phyloP scores from a whole-genome alignment of 2,888 invertebrate genomes.

The Neelides folsomi region DNA sequence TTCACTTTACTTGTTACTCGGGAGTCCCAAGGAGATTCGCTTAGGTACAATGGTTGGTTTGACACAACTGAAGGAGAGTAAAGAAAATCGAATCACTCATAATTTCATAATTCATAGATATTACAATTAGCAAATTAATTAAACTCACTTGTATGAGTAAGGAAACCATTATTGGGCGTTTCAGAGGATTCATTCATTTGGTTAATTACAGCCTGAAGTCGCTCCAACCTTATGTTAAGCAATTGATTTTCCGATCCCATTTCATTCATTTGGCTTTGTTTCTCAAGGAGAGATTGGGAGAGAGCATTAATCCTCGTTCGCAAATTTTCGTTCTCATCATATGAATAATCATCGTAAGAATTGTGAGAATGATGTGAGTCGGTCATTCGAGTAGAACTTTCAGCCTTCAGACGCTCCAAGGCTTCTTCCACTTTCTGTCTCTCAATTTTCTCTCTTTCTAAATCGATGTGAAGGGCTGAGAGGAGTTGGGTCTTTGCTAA shows the following conservation, averaged over 20 bases:
- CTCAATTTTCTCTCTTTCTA: constrained; percentile 28
- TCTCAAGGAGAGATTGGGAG: constrained; percentile 31
- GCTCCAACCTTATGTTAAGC: constrained; percentile 28
- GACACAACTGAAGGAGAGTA: constrained; percentile 44
- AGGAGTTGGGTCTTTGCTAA: constrained; percentile 27
- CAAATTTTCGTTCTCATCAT: constrained; percentile 18
- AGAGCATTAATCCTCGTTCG: constrained; percentile 30
- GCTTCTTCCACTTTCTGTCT: constrained; percentile 19
- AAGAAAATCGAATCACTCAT: neutral
- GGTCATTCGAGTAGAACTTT: constrained; percentile 2
- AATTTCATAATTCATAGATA: neutral
- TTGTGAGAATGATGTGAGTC: neutral
- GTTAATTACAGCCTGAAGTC: constrained; percentile 26
- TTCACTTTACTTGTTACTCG: constrained; percentile 61
- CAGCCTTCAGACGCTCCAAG: constrained; percentile 10
- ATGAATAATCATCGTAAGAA: neutral
- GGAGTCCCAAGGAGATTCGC: constrained; percentile 62
- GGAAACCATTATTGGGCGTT: constrained; percentile 14
- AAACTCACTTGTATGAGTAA: constrained; percentile 26
- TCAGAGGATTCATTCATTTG: constrained; percentile 11
- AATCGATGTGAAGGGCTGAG: constrained; percentile 23
- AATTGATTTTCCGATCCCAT: constrained; percentile 32
- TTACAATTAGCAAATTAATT: no score
- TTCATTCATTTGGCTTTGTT: constrained; percentile 31
- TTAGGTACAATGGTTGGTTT: constrained; percentile 55